These are phyloP conservation scores for Pegoplata infirma DNA, from an alignment of 2,888 invertebrate species.

Conservation along the genomic window DNA sequence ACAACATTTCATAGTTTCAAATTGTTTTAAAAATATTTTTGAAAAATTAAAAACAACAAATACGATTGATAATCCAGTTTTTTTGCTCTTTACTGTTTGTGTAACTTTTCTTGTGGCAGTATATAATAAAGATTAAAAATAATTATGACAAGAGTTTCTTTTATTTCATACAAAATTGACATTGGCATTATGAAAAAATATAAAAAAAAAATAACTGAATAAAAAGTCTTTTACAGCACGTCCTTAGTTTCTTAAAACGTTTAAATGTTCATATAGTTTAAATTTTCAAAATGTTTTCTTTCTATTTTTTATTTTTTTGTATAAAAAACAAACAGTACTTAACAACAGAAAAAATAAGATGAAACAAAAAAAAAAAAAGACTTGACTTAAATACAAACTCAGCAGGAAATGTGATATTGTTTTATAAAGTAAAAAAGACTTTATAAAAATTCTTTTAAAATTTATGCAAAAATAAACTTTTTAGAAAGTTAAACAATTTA, in stretches of 20 bases:
- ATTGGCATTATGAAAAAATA: constrained; percentile 8
- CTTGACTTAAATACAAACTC: not conserved
- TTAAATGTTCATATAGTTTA: not conserved
- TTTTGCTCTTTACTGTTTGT: not conserved
- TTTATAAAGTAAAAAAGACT: too few relatives aligned
- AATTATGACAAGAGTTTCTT: not conserved
- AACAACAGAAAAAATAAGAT: too few relatives aligned
- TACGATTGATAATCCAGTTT: too few relatives aligned
- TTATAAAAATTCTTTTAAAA: too few relatives aligned
- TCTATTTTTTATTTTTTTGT: too few relatives aligned
- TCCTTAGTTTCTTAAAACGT: not conserved
- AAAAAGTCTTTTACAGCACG: not conserved
- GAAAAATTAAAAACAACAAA: too few relatives aligned
- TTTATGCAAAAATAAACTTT: too few relatives aligned
- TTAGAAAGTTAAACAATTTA: too few relatives aligned
- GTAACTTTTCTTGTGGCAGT: not conserved
- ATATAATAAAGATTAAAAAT: constrained; percentile 8
- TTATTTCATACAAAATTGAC: constrained; percentile 1
- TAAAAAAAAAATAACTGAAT: not conserved
- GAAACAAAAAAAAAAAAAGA: too few relatives aligned
- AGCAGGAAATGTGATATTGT: not conserved
- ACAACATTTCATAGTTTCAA: too few relatives aligned
- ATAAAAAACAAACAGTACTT: too few relatives aligned
- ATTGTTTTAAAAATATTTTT: too few relatives aligned
- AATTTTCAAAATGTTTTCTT: not conserved